These are phyloP conservation scores for Leptinotarsa tumamoca DNA, from an alignment of 2,888 invertebrate species.

Conservation along the genomic window DNA sequence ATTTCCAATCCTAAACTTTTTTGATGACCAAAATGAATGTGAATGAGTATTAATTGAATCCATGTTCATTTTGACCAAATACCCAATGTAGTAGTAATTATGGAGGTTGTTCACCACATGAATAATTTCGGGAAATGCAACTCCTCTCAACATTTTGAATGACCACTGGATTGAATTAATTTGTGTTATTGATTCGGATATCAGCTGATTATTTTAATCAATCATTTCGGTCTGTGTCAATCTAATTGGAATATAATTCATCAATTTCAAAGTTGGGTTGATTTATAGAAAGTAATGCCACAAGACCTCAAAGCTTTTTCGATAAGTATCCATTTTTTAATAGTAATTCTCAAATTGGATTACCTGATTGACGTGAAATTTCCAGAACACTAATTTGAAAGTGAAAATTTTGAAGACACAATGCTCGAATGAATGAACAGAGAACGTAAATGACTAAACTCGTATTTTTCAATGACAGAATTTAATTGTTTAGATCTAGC, in stretches of 20 bases:
- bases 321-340: no score
- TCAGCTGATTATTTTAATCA: slow-evolving; percentile 11
- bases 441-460: no score
- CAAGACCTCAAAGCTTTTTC: no score
- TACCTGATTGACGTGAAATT: no score
- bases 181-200: slow-evolving; percentile 15
- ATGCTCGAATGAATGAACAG: no score
- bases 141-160: slow-evolving; percentile 2
- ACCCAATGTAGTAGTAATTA: slow-evolving; percentile 13
- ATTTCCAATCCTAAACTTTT: neutral
- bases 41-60: slow-evolving; percentile 2
- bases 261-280: neutral
- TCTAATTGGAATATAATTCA: neutral
- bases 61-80: slow-evolving; percentile 4
- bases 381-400: no score
- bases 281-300: no score
- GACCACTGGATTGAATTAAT: slow-evolving; percentile 10
- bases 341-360: neutral
- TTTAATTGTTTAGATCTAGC: no score
- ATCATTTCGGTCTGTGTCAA: neutral
- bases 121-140: neutral
- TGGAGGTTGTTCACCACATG: neutral
- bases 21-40: neutral
- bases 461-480: no score
- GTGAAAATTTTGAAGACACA: no score